Base-by-base conservation (phyloP, 2,113 vertebrate genomes). In the Hylia prasina region DNA sequence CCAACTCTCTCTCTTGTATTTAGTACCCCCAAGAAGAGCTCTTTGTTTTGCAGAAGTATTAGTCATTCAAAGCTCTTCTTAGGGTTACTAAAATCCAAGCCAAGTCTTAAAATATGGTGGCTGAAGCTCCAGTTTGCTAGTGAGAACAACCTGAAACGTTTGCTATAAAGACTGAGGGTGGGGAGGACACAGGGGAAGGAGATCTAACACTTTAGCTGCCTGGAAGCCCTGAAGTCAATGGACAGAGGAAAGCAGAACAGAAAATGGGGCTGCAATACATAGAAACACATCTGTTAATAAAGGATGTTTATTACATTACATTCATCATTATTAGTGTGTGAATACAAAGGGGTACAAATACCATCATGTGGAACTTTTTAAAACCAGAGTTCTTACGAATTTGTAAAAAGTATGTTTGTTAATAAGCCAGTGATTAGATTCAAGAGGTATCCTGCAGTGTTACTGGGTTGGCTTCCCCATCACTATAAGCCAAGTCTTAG, bases 281-380 rank as follows among this genome's bases (percentile, higher is more conserved):
- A 31, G 37, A 72, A 81, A 54, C 13, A 13, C 2, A 12, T 24
- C 35, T 64, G 19, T 63, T 50, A 64, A 50, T 31, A 45, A 65
- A 48, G 30, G 15, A 3, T 31, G 42, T 42, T 88, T 78, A 56
- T 20, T 78, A 77, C 50, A 31, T 28, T 68, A 33, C 28, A 37
- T 5, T 48, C 1, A 1, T 17, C 11, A 21, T 31, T 37, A 5
- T 44, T 12, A 63, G 7, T 11, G 13, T 10, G 9, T 48, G 40
- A 71, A 48, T 70, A 70, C 31, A 53, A 68, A 68, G 15, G 3
- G 10, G 16, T 35, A n/a, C 17, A 15, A 86, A 58, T 7, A 54
- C 33, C 28, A 25, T 7, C 3, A 30, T 0, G 0, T 3, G 15
- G 33, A 83, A 35, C 15, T n/a, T 70, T 51, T 56, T 6, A 21